A percentile compares a stretch with the other conserved stretches of the same genome.
Conservation (phyloP, 2,797 vertebrate species). For the Yasuhikotakia modesta region DNA sequence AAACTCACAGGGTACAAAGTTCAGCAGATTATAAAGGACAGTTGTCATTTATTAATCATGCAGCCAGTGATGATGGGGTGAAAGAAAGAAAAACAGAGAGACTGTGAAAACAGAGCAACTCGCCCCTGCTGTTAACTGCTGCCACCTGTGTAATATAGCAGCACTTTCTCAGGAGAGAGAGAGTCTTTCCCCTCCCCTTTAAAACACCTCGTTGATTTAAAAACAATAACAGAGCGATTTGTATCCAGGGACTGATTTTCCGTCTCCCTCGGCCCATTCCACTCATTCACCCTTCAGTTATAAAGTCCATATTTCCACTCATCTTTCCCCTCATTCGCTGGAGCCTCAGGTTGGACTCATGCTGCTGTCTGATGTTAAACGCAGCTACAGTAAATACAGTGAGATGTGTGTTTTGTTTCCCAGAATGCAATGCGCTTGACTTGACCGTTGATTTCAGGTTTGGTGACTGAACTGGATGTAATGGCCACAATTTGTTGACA, state of each 20-base stretch:
- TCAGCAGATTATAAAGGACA: background rate
- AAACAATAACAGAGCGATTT: constrained; percentile 48
- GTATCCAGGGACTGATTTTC: constrained; percentile 49
- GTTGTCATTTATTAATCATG: background rate
- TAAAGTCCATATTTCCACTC: constrained; percentile 31
- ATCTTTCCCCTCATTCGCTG: background rate
- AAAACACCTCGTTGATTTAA: constrained; percentile 47
- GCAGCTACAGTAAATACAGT: background rate
- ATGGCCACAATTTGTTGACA: background rate
- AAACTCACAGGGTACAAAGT: background rate
- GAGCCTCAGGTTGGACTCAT: background rate
- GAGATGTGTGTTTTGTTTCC: background rate
- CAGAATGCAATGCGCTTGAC: background rate
- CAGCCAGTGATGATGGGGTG: background rate
- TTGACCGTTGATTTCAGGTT: too few relatives aligned
- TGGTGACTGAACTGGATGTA: too few relatives aligned
- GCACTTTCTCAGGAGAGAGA: constrained; percentile 10
- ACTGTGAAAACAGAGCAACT: constrained; percentile 38
- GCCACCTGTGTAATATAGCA: constrained; percentile 56
- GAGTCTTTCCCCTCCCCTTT: constrained; percentile 26
- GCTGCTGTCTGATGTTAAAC: background rate
- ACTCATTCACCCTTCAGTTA: constrained; percentile 5
- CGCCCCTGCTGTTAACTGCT: constrained; percentile 53
- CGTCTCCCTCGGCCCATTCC: constrained; percentile 34
- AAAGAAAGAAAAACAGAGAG: constrained; percentile 28